Conservation (phyloP, 2,113 vertebrate species). For the Chitala chitala region DNA sequence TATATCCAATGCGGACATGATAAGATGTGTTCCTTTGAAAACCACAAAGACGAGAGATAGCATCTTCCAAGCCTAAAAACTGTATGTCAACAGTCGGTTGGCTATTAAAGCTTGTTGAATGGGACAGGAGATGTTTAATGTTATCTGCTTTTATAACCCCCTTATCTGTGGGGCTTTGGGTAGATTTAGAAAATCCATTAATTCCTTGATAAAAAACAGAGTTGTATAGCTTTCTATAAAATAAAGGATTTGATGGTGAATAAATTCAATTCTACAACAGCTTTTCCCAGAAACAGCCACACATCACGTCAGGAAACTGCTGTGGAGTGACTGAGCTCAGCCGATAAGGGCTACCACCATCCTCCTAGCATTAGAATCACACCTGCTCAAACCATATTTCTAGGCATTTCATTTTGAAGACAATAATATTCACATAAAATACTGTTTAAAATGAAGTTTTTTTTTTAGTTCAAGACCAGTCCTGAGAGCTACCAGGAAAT, state of each 20-base stretch:
- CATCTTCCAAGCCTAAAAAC: slow-evolving; percentile 68
- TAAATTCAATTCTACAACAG: slow-evolving; percentile 77
- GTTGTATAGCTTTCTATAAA: slow-evolving; percentile 77
- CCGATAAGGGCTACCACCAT: slow-evolving; percentile 49
- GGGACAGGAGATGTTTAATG: slow-evolving; percentile 69
- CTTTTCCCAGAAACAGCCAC: slow-evolving; percentile 44
- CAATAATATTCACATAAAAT: no score
- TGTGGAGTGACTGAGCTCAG: slow-evolving; percentile 47
- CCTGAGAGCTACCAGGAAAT: no score
- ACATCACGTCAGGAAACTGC: slow-evolving; percentile 61
- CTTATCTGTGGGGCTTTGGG: slow-evolving; percentile 73
- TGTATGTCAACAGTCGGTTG: slow-evolving; percentile 74
- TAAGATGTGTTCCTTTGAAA: slow-evolving; percentile 63
- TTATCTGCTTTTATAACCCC: slow-evolving; percentile 78
- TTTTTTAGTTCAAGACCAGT: no score
- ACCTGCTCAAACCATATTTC: background rate
- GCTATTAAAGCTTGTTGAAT: slow-evolving; percentile 68
- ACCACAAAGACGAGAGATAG: slow-evolving; percentile 67
- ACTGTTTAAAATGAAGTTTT: no score
- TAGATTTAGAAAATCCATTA: slow-evolving; percentile 88
- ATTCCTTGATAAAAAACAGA: slow-evolving; percentile 80
- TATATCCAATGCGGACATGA: slow-evolving; percentile 61
- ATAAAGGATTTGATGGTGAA: slow-evolving; percentile 72
- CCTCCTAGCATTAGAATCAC: background rate
- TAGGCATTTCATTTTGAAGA: no score